A percentile compares a stretch with the other conserved stretches of the same genome.
Conservation (phyloP, 2,797 vertebrate genomes). For the Buphagus erythrorhynchus region DNA sequence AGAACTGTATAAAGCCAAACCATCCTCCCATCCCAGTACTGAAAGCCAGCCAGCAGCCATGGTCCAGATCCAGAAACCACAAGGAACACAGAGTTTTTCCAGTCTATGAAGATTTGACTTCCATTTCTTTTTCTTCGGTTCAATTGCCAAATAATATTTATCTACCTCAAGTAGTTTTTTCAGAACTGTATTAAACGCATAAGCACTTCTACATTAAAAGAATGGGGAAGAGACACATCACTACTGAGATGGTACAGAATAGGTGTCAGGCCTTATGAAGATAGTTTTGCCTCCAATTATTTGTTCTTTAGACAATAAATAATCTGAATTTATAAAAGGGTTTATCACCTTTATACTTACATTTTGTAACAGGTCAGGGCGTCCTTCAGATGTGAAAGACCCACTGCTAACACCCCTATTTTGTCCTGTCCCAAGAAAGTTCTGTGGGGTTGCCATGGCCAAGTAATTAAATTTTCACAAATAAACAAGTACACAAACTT, state of each 20-base stretch:
- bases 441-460: neutral
- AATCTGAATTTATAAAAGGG: neutral
- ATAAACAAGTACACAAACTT: neutral
- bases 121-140: neutral
- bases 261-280: neutral
- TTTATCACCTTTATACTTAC: neutral
- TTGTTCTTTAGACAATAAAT: neutral
- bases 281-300: neutral
- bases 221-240: neutral
- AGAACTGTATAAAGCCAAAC: neutral
- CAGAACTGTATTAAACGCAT: neutral
- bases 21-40: neutral
- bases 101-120: neutral
- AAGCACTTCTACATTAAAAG: neutral
- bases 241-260: neutral
- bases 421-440: neutral
- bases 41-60: neutral
- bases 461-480: neutral
- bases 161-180: neutral
- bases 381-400: neutral
- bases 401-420: neutral
- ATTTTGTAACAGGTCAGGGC: neutral
- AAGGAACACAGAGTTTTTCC: neutral
- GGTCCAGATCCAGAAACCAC: neutral
- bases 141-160: neutral